phyloP scores from a whole-genome alignment of 2,797 vertebrate genomes.

The Notoglanidium macrostoma region DNA sequence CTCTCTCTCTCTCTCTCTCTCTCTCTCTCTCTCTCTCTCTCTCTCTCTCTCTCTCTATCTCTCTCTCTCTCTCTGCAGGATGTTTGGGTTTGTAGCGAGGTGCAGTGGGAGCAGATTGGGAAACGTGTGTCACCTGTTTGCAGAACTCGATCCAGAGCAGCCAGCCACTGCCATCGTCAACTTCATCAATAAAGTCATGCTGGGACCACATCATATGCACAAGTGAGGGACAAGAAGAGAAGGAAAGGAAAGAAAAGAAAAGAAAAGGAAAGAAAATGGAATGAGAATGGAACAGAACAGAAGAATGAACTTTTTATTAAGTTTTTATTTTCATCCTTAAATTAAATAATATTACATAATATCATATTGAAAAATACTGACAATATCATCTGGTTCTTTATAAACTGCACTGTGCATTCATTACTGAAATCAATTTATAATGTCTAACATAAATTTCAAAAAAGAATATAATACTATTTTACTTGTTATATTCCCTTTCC shows the following conservation, averaged over 20 bases:
- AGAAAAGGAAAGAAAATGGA: not conserved
- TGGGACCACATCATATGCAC: constrained; percentile 82
- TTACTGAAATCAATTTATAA: constrained; percentile 4
- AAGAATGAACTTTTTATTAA: not conserved
- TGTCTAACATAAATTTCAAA: not conserved
- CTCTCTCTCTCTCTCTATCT: not conserved
- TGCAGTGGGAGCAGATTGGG: constrained; percentile 81
- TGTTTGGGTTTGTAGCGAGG: constrained; percentile 91
- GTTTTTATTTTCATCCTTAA: not conserved
- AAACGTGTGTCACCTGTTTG: constrained; percentile 92
- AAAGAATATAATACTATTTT: not conserved
- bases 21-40: not conserved
- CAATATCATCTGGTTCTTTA: not conserved
- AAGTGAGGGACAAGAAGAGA: constrained; percentile 46
- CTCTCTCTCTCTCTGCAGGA: constrained; percentile 68
- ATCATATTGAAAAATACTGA: not conserved
- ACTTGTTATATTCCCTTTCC: not conserved
- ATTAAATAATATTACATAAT: not conserved
- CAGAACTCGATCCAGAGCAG: constrained; percentile 90
- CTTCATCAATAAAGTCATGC: constrained; percentile 95
- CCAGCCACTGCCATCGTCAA: constrained; percentile 90
- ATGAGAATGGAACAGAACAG: not conserved
- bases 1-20: not conserved
- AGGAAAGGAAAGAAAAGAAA: too few relatives aligned
- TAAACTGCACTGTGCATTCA: not conserved